A percentile compares a stretch with the other conserved stretches of the same genome.
Conservation (phyloP, 2,888 invertebrate genomes). For the Cenopis cana region DNA sequence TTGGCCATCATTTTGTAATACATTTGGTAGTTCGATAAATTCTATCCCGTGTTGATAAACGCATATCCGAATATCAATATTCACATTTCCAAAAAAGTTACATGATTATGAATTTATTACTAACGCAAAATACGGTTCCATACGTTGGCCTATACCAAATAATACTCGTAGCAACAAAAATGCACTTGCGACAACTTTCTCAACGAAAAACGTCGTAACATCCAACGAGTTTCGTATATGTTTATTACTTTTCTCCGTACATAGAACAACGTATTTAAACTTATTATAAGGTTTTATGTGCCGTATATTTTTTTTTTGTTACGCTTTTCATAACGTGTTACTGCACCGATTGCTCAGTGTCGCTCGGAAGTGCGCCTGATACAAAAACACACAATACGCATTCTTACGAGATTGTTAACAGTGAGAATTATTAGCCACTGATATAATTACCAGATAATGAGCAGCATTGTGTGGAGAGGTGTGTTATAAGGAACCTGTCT, state of each 20-base stretch:
- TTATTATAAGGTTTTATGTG: not conserved
- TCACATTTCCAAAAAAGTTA: not conserved
- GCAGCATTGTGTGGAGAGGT: slow-evolving; percentile 33
- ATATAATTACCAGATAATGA: slow-evolving; percentile 50
- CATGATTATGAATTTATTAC: not conserved
- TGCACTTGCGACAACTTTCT: not conserved
- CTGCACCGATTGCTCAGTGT: slow-evolving; percentile 44
- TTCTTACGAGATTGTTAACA: slow-evolving; percentile 60
- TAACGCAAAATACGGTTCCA: slow-evolving; percentile 5
- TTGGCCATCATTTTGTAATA: too few relatives aligned
- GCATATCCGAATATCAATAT: too few relatives aligned
- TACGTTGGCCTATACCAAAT: not conserved
- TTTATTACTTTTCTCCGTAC: not conserved
- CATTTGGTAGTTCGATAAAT: too few relatives aligned
- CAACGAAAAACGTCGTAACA: not conserved
- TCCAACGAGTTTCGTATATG: not conserved
- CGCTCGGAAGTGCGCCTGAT: slow-evolving; percentile 63
- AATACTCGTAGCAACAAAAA: slow-evolving; percentile 1
- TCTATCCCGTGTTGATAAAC: too few relatives aligned
- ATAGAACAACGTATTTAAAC: not conserved
- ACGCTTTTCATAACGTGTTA: not conserved
- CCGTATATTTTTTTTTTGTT: not conserved
- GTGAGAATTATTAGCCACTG: slow-evolving; percentile 49
- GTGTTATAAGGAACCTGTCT: slow-evolving; percentile 11
- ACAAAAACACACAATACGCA: slow-evolving; percentile 63